Base-by-base conservation (phyloP, 2,113 vertebrate species). In the Osmerus eperlanus region DNA sequence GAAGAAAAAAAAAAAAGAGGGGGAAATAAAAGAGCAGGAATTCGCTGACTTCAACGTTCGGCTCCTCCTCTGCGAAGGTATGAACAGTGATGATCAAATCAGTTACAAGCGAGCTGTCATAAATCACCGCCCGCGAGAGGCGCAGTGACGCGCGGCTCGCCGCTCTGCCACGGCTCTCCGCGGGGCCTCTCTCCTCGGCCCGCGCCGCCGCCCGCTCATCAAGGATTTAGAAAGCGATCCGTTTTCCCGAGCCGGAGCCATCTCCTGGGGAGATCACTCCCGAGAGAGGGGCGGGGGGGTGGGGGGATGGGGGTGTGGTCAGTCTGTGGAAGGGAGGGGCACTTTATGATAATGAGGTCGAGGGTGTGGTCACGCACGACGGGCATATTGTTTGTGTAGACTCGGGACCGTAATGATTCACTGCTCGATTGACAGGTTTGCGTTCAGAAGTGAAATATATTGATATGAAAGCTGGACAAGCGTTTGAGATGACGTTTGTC, bases 31-130 rank as follows among this genome's bases (percentile, higher is more conserved):
- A 82, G 81, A 64, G 71, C 78, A 74, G 62, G 6, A 85, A 89
- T 83, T 72, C 5, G 90, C 90, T 91, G 87, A 91, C 87, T 87
- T 85, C 77, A 84, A 41, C 36, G 36, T 61, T 61, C 79, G 86
- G 81, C 68, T 70, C 68, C 62, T 75, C 74, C 81, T 83, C 73
- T 68, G 75, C 81, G 75, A 74, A 75, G 81, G 83, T 84, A 90
- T 88, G 86, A 88, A 89, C 81, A 81, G 78, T 82, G 89, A 91
- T 91, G 88, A 91, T 92, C 87, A 91, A 90, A 91, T 90, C 90
- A 86, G 84, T 89, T 82, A 83, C 83, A 85, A 80, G 75, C 79
- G 68, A 75, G 62, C 78, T 81, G 84, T 84, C 89, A 90, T 91
- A 90, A 91, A 92, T 91, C 90, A 86, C 75, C 28, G 72, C 78